Evolutionary conservation across 2,797 vertebrate species (phyloP), one percentile per base, ranked within the genome.

Genomic region (Danio albolineatus): DNA sequence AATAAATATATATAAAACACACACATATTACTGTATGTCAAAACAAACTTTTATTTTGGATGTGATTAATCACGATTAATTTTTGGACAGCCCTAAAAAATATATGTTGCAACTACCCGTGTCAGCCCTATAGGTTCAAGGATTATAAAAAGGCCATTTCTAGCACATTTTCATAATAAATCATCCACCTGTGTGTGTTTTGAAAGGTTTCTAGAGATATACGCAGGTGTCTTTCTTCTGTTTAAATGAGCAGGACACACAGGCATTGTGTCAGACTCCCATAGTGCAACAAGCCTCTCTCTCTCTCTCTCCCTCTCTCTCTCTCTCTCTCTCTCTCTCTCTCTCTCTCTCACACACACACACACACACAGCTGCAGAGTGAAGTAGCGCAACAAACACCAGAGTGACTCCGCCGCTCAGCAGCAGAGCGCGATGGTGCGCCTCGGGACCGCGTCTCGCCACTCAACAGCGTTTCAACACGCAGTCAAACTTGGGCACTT

Each of bases 301-400:
- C 28, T 28, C 28, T 28, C 28, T 28, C 28, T 28, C 28, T 28
- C 28, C 28, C 28, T 28, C 28, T 28, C 28, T 28, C 56, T 9
- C 43, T 41, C 43, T 10, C 56, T 61, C 44, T 75, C 16, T 56
- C 54, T 57, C 53, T 57, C 73, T 66, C 6, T 66, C 78, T 60
- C 78, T 14, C 71, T 38, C 65, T 17, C 48, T n/a, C 65, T 49
- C 3, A 49, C 51, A 46, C 21, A n/a, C 82, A 21, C 39, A 21
- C 21, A 12, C 74, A 19, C 66, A n/a, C 75, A 79, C 80, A 85
- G 76, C 80, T 78, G 85, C 85, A 79, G 60, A 80, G 28, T 62
- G 39, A 75, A 69, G 74, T 76, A 78, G 73, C 44, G 46, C 59
- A 79, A 74, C 61, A 79, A 74, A 62, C 73, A 73, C 43, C 46